Percentiles rank a stretch among this genome's conserved stretches.
Evolutionary conservation across 2,797 vertebrate genomes (phyloP).

Genomic region (Amphiprion clarkii): DNA sequence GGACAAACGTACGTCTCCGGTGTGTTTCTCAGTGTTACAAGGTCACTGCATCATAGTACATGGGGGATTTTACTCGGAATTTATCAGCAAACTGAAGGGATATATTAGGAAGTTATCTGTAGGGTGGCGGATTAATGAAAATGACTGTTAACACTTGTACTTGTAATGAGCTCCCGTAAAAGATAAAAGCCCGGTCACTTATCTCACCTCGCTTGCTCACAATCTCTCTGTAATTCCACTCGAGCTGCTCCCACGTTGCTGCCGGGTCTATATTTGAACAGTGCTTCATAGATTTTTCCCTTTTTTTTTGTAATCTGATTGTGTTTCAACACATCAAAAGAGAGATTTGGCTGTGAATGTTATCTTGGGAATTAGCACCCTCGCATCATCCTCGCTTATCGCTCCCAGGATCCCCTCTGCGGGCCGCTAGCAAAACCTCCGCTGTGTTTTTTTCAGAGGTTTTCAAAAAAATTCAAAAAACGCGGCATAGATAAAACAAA

Average conservation of each 20-base stretch:
- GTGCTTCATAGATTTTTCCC: slow-evolving; percentile 59
- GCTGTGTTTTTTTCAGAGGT: slow-evolving; percentile 17
- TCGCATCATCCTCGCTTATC: slow-evolving; percentile 68
- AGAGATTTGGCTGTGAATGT: slow-evolving; percentile 79
- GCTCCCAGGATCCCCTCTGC: slow-evolving; percentile 56
- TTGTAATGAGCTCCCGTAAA: slow-evolving; percentile 59
- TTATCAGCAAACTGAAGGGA: slow-evolving; percentile 17
- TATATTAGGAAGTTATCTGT: slow-evolving; percentile 26
- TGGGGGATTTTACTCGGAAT: not conserved
- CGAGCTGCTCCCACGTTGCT: slow-evolving; percentile 44
- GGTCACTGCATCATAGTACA: slow-evolving; percentile 12
- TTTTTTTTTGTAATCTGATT: slow-evolving; percentile 64
- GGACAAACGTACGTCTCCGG: not conserved
- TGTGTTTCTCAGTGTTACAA: not conserved
- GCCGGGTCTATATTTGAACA: slow-evolving; percentile 69
- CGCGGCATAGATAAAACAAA: slow-evolving; percentile 51
- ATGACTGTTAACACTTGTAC: slow-evolving; percentile 50
- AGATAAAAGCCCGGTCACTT: slow-evolving; percentile 64
- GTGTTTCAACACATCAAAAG: slow-evolving; percentile 71
- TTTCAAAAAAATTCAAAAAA: slow-evolving; percentile 45
- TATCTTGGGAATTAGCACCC: slow-evolving; percentile 78
- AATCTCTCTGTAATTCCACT: slow-evolving; percentile 49
- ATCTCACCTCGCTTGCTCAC: slow-evolving; percentile 54
- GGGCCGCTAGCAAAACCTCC: slow-evolving; percentile 51
- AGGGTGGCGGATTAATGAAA: slow-evolving; percentile 46